Evolutionary conservation across 1,140 invertebrate genomes (phyloP), one percentile per base, ranked within the genome.

Genomic region (Zaprionus tsacasi): DNA sequence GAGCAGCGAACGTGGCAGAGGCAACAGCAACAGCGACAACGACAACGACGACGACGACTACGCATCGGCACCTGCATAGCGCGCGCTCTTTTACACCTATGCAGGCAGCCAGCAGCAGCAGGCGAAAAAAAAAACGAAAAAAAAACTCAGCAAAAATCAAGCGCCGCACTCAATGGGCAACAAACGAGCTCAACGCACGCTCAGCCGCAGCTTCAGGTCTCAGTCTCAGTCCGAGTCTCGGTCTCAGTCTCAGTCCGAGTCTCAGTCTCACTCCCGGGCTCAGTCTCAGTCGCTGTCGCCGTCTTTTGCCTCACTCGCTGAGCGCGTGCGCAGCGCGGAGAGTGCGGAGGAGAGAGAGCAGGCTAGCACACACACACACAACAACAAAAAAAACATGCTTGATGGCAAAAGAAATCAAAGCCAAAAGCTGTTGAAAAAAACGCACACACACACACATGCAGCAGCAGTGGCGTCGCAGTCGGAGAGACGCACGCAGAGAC

Each of bases 381-480:
- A 30, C 27, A 45, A n/a, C 50, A 55, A 48, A 68, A 76, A 59
- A 66, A 61, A 72, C 35, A 70, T 15, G 36, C 71, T 82, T 88
- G 67, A 74, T 83, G 77, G 81, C 80, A 75, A 81, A 88, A 90
- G 85, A 88, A 88, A 88, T 88, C 85, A 88, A 88, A 87, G 80
- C 77, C 79, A 88, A 82, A 79, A 89, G 82, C 76, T 76, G 76
- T 82, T 81, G 59, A 66, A 55, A 70, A 83, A 80, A 78, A 60
- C 58, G 48, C 58, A 27, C 54, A 54, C 52, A 57, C 54, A 59
- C 69, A 72, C 36, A 59, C 25, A 59, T 38, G 64, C 35, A 70
- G 6, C 27, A 30, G 27, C 27, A 30, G 27, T 6, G 6, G 21
- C 35, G 36, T 11, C 13, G 36, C 17, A 48, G 33, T 40, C 17